phyloP scores from a whole-genome alignment of 2,113 vertebrate genomes.

The Protobothrops mucrosquamatus region DNA sequence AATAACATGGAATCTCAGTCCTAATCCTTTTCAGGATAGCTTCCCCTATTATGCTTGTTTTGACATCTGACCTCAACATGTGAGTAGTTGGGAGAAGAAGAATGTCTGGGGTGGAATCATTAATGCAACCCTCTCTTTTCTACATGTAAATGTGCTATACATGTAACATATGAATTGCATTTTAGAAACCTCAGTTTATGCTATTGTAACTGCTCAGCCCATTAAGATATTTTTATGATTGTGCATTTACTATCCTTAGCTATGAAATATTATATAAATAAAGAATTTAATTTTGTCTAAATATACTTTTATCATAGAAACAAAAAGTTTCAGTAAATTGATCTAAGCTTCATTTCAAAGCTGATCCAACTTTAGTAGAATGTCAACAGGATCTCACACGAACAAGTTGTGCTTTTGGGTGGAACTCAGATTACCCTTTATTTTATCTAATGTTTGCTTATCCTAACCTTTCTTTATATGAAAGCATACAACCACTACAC shows the following conservation, averaged over 20 bases:
- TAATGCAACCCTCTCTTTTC: neutral
- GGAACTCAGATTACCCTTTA: constrained; percentile 23
- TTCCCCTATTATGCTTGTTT: neutral
- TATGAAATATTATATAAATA: neutral
- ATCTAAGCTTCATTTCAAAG: neutral
- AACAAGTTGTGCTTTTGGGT: constrained; percentile 23
- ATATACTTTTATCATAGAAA: constrained; percentile 2
- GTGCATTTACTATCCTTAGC: neutral
- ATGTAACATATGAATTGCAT: no score
- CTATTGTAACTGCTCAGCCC: neutral
- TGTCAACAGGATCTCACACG: constrained; percentile 17
- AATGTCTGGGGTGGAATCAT: neutral
- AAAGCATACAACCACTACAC: neutral
- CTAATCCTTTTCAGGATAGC: neutral
- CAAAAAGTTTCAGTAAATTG: constrained; percentile 26
- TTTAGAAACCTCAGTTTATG: neutral
- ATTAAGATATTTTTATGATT: neutral
- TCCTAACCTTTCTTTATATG: constrained; percentile 17
- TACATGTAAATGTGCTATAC: neutral
- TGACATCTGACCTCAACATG: neutral
- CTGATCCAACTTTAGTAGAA: constrained; percentile 10
- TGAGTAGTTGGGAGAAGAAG: neutral
- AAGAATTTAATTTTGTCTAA: constrained; percentile 3
- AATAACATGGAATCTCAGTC: neutral
- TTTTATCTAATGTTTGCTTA: constrained; percentile 36